phyloP scores from a whole-genome alignment of 2,888 invertebrate genomes.

The Agrochola lota region DNA sequence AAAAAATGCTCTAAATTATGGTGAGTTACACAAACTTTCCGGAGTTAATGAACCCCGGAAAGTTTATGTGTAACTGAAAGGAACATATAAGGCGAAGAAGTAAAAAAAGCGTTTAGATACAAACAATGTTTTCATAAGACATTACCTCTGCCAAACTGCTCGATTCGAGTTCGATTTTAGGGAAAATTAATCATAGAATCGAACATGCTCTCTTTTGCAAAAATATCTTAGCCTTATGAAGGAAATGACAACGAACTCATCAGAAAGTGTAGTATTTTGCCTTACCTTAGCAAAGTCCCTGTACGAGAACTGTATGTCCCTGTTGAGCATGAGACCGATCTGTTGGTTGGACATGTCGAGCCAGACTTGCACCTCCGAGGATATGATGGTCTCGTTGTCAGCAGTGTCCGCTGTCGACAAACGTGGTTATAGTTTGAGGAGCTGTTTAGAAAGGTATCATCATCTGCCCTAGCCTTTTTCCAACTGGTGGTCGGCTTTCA shows the following conservation, averaged over 20 bases:
- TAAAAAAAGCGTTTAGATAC: too few species aligned
- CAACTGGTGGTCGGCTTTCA: not conserved
- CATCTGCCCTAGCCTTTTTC: not conserved
- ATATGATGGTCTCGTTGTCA: slow-evolving; percentile 96
- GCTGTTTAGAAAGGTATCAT: not conserved
- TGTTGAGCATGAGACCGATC: slow-evolving; percentile 96
- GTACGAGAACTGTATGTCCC: slow-evolving; percentile 96
- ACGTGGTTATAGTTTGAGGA: not conserved
- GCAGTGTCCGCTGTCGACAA: slow-evolving; percentile 92
- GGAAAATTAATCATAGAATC: too few species aligned
- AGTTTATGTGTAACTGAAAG: too few species aligned
- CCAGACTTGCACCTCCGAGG: slow-evolving; percentile 97
- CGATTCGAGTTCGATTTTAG: too few species aligned
- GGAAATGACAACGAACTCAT: not conserved
- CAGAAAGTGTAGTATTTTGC: too few species aligned
- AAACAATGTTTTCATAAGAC: too few species aligned
- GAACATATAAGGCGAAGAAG: too few species aligned
- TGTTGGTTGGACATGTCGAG: slow-evolving; percentile 99
- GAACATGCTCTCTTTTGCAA: not conserved
- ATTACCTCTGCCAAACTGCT: too few species aligned
- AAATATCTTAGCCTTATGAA: not conserved
- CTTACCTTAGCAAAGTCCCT: slow-evolving; percentile 94
- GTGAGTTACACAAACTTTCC: too few species aligned
- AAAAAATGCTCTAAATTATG: too few species aligned
- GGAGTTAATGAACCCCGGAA: too few species aligned